These are phyloP conservation scores for Pampus argenteus DNA, from an alignment of 2,797 vertebrate species.

Conservation along the genomic window DNA sequence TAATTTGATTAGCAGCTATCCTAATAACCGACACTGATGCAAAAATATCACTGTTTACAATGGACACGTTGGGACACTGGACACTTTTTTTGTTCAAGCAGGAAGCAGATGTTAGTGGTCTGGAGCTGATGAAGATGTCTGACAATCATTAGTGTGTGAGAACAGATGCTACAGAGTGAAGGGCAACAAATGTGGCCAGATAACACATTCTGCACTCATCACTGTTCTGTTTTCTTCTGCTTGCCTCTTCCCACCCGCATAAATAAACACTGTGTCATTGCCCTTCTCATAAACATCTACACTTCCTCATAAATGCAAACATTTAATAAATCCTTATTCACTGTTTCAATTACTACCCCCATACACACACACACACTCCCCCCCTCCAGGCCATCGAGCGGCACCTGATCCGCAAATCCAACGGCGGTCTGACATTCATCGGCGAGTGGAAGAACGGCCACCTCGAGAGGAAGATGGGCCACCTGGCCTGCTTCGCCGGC, in stretches of 20 bases:
- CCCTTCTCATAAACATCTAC: background rate
- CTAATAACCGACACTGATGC: background rate
- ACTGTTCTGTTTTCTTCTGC: constrained; percentile 5
- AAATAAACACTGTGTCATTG: background rate
- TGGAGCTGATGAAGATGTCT: constrained; percentile 31
- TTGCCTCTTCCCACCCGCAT: constrained; percentile 5
- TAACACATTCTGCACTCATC: constrained; percentile 13
- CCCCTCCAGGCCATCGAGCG: constrained; percentile 94
- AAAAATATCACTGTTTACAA: no score
- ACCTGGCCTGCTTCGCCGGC: constrained; percentile 97
- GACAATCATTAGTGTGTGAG: constrained; percentile 31
- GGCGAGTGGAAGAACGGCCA: constrained; percentile 99
- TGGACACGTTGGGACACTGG: background rate
- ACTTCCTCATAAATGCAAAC: background rate
- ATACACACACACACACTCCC: background rate
- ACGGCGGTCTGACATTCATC: constrained; percentile 94
- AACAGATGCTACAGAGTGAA: constrained; percentile 31
- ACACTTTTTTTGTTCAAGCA: constrained; percentile 5
- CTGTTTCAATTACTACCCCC: background rate
- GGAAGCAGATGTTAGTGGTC: constrained; percentile 26
- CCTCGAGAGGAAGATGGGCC: constrained; percentile 98
- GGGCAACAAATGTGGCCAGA: constrained; percentile 18
- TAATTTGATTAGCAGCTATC: background rate
- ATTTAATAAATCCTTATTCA: background rate
- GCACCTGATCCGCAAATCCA: constrained; percentile 96